Evolutionary conservation across 2,888 invertebrate species (phyloP), one percentile per base, ranked within the genome.

Genomic region (Dione juno): DNA sequence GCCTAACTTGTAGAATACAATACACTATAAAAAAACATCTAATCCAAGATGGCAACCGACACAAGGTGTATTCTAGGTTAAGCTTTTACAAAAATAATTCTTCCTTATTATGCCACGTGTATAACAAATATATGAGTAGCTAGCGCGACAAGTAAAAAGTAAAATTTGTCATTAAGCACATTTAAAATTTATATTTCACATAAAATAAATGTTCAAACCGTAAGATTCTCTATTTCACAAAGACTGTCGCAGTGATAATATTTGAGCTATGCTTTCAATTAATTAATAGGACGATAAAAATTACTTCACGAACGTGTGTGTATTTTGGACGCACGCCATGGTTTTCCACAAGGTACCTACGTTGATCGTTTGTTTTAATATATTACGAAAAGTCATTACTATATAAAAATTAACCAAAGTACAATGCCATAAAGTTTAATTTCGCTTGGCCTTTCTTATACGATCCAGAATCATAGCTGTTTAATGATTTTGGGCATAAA

Each of bases 301-400:
- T 68, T 68, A 64, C 70, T 70, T 74, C 67, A 72, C 72, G 73
- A 73, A 69, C 64, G 65, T 69, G 78, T 81, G 82, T 80, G 82
- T 84, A 80, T 79, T 81, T 84, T 84, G 80, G 81, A 81, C 69
- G 77, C 57, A 58, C 71, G 82, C 83, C 82, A 81, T 77, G 73
- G 75, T 72, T 72, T 73, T 77, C 74, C 77, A 74, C 75, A 77
- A 76, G 70, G 64, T 74, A 75, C 68, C 74, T 76, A 75, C 72
- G 16, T 45, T 14, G 19, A 65, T 43, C 66, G 69, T 70, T 74
- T 72, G 71, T 70, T 71, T 71, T 71, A 70, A 65, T 69, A 57
- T 66, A 72, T 69, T 66, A 69, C 48, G 61, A 41, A 71, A 52
- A 53, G 48, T 63, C 19, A 58, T 61, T 59, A 67, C 40, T 58